A percentile compares a stretch with the other conserved stretches of the same genome.
These are phyloP conservation scores for Charadrius vociferus DNA, from an alignment of 2,113 vertebrate species.

Conservation along the genomic window DNA sequence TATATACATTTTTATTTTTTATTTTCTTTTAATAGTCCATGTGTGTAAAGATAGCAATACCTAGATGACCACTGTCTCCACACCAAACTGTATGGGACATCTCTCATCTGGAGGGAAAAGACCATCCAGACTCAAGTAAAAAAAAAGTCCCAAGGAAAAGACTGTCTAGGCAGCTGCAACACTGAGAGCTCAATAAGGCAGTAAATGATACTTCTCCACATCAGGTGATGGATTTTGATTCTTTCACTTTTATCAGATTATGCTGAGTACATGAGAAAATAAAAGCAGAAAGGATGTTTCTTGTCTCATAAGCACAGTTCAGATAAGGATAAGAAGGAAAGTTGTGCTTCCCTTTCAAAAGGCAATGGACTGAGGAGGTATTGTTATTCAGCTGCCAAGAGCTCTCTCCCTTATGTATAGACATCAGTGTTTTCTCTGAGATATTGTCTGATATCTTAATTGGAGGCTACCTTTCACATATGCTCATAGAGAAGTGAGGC, in stretches of 20 bases:
- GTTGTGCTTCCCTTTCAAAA: constrained; percentile 55
- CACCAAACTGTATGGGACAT: not conserved
- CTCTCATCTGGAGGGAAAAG: not conserved
- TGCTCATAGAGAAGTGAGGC: not conserved
- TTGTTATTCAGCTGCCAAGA: constrained; percentile 67
- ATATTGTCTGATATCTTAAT: constrained; percentile 67
- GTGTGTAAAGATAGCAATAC: not conserved
- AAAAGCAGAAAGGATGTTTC: constrained; percentile 57
- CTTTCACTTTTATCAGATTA: constrained; percentile 66
- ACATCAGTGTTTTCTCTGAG: constrained; percentile 53
- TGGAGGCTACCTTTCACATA: constrained; percentile 36
- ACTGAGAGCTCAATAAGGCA: constrained; percentile 4
- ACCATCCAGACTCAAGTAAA: not conserved
- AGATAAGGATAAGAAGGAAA: constrained; percentile 64
- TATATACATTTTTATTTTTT: no score
- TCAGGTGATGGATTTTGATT: constrained; percentile 61
- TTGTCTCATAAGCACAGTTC: constrained; percentile 58
- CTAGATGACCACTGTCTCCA: not conserved
- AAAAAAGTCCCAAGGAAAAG: not conserved
- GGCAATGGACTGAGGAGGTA: constrained; percentile 61
- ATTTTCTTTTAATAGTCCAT: not conserved
- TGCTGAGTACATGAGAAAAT: constrained; percentile 60
- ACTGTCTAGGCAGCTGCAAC: not conserved
- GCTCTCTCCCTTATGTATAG: constrained; percentile 61
- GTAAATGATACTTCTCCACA: constrained; percentile 19